Evolutionary conservation across 1,140 invertebrate species (phyloP).

Genomic region (Sycophaga agraensis): DNA sequence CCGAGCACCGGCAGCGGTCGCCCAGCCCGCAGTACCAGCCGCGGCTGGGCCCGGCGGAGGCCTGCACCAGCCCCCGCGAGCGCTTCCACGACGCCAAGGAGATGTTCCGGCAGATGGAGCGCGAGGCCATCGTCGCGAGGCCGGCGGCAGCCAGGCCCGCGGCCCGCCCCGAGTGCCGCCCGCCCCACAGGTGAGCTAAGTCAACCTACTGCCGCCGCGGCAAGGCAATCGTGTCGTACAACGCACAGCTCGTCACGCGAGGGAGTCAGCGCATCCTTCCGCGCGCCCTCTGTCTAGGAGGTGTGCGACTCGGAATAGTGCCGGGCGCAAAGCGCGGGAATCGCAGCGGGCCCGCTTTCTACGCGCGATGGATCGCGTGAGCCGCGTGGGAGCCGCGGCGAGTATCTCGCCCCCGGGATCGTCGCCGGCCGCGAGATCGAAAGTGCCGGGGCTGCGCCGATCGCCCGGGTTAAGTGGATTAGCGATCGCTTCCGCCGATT

Average conservation of each 20-base stretch:
- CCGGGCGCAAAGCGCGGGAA: too few relatives aligned
- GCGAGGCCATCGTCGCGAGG: conserved; percentile 64
- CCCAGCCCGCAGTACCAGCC: conserved; percentile 58
- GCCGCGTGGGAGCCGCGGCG: too few relatives aligned
- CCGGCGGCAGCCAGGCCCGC: conserved; percentile 43
- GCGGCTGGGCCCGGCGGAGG: conserved; percentile 44
- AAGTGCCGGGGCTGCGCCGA: too few relatives aligned
- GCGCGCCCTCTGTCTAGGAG: neutral
- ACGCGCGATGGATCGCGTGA: neutral
- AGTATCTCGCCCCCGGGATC: too few relatives aligned
- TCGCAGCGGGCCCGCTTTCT: neutral
- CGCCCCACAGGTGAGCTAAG: conserved; percentile 9
- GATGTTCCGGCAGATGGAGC: conserved; percentile 77
- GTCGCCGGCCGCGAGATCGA: too few relatives aligned
- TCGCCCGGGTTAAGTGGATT: too few relatives aligned
- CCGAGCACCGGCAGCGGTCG: conserved; percentile 58
- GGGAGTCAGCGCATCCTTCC: neutral
- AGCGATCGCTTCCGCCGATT: too few relatives aligned
- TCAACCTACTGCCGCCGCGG: too few relatives aligned
- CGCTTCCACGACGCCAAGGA: conserved; percentile 82
- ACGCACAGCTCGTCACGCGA: neutral
- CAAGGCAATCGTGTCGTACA: too few relatives aligned
- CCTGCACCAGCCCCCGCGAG: conserved; percentile 63
- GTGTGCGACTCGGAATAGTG: too few relatives aligned
- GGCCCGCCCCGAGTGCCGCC: neutral